These are phyloP conservation scores for Nebria ingens DNA, from an alignment of 1,140 invertebrate species.

Conservation along the genomic window DNA sequence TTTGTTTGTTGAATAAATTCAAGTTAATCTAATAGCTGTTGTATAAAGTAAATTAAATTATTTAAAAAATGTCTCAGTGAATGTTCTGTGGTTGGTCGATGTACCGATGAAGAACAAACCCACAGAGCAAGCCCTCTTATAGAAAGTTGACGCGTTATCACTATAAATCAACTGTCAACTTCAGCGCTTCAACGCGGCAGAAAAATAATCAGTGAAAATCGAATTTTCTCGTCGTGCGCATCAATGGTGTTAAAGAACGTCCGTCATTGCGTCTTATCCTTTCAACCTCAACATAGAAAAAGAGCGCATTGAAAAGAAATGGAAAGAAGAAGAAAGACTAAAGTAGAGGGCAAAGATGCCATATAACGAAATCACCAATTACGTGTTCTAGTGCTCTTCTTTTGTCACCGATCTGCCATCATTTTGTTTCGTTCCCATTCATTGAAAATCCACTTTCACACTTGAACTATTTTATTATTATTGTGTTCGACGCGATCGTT, in stretches of 20 bases:
- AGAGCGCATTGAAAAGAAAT: too few relatives aligned
- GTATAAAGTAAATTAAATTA: too few relatives aligned
- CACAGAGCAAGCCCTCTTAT: background rate
- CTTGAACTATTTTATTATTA: constrained; percentile 23
- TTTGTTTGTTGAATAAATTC: too few relatives aligned
- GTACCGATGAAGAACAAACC: too few relatives aligned
- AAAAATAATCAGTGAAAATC: background rate
- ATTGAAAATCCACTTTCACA: constrained; percentile 29
- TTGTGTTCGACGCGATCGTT: constrained; percentile 18
- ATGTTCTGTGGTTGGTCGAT: too few relatives aligned
- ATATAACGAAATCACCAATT: constrained; percentile 27
- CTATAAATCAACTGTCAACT: background rate
- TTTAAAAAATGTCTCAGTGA: too few relatives aligned
- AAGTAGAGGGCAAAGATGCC: constrained; percentile 1
- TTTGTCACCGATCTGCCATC: constrained; percentile 22
- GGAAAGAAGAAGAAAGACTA: background rate
- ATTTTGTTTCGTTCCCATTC: constrained; percentile 24
- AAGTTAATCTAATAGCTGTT: too few relatives aligned
- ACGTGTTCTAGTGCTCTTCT: constrained; percentile 18
- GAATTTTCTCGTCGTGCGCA: background rate
- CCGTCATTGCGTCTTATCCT: too few relatives aligned
- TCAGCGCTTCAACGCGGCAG: background rate
- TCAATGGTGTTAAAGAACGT: too few relatives aligned
- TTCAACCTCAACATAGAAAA: too few relatives aligned
- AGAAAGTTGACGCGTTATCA: background rate